Base-by-base conservation (phyloP, 2,113 vertebrate genomes). In the Megaptera novaeangliae region DNA sequence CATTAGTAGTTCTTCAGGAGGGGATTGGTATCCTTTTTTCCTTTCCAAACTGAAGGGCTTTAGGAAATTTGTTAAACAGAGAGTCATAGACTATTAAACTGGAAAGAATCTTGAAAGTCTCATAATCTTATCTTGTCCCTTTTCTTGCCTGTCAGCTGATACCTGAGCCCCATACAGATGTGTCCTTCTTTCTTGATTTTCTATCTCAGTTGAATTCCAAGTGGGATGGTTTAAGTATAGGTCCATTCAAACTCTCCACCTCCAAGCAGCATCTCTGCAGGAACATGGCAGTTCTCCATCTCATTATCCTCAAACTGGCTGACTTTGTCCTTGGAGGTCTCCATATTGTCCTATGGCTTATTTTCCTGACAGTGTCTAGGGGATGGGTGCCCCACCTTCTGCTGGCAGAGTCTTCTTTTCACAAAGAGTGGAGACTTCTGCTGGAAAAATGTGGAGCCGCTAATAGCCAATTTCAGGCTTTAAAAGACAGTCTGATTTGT, bases 161-260 rank as follows among this genome's bases (percentile, higher is more conserved):
- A 3, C 10, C 61, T 92, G 41, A 21, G 69, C 11, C 20, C 36
- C 17, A 74, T 74, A 81, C 17, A 85, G 49, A 85, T 81, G 13
- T 13, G 86, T 87, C 44, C 68, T n/a, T 72, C 64, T 86, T 97
- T 93, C 41, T 75, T 96, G 66, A 82, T 92, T 61, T 90, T 93
- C 44, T 49, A n/a, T 75, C 36, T 88, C 49, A 92, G 0, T 64
- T 93, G 63, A 75, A 91, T 44, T 49, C 78, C 72, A 97, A 44
- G 52, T 89, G 66, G 20, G 31, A 66, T 92, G 8, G 69, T 74
- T 81, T 88, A n/a, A 85, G 25, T 94, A 86, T 27, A 72, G 55
- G 20, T 64, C 52, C 20, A 81, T 29, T 92, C 3, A 85, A 27
- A 34, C 34, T 92, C 9, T 81, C n/a, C 34, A 69, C 20, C 3